These are phyloP conservation scores for Tricholauxania praeusta DNA, from an alignment of 2,888 invertebrate genomes.

Conservation along the genomic window DNA sequence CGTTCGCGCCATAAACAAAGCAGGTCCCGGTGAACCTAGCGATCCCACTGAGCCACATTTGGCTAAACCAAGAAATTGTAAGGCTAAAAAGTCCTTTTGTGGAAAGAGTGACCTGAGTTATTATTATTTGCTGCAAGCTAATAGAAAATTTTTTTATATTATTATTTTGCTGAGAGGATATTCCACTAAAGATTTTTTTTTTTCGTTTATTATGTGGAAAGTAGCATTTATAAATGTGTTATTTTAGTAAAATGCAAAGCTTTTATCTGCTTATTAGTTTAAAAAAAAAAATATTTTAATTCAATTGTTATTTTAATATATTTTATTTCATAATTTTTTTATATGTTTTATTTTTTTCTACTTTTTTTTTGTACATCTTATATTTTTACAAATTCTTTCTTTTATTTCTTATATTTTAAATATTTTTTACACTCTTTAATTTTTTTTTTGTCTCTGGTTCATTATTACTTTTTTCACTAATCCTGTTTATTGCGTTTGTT, in stretches of 20 bases:
- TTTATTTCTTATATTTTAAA: constrained; percentile 4
- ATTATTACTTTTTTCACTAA: background rate
- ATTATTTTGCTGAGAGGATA: background rate
- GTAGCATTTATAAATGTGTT: too few species aligned
- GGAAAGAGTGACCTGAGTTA: background rate
- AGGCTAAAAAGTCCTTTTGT: constrained; percentile 63
- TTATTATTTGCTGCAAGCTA: constrained; percentile 22
- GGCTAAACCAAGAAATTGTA: constrained; percentile 88
- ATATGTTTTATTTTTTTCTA: constrained; percentile 1
- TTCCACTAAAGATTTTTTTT: background rate
- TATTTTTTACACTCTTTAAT: background rate
- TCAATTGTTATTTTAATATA: too few species aligned
- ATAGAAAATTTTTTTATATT: constrained; percentile 2
- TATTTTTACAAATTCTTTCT: background rate
- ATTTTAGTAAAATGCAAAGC: too few species aligned
- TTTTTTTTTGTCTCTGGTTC: constrained; percentile 4
- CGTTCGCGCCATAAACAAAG: constrained; percentile 94
- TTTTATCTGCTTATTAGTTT: too few species aligned
- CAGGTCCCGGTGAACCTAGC: constrained; percentile 91
- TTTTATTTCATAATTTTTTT: constrained; percentile 4
- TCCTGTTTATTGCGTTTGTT: background rate
- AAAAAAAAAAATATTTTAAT: too few species aligned
- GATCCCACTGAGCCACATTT: constrained; percentile 89
- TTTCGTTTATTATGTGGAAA: background rate
- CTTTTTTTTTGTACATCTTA: background rate